A percentile compares a stretch with the other conserved stretches of the same genome.
phyloP scores from a whole-genome alignment of 2,797 vertebrate genomes.

The Rhadinocentrus ornatus region DNA sequence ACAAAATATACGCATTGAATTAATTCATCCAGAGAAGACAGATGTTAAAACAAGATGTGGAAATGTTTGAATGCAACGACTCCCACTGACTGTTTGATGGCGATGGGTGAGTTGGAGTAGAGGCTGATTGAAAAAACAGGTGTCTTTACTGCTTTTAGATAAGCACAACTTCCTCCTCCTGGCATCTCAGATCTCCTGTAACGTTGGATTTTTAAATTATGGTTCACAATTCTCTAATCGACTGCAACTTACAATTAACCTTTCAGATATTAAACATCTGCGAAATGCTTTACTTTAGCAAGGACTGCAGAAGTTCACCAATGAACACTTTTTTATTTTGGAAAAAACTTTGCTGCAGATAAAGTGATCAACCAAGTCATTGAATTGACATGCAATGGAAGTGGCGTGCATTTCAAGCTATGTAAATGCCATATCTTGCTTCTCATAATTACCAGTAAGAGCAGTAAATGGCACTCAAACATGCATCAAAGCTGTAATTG shows the following conservation, averaged over 20 bases:
- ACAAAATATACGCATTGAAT: slow-evolving; percentile 27
- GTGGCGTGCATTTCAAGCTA: too few species aligned
- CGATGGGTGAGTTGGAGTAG: background rate
- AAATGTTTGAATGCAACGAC: background rate
- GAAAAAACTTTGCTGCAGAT: too few species aligned
- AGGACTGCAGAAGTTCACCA: background rate
- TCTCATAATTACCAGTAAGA: too few species aligned
- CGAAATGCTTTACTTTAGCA: background rate
- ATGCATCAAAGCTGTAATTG: too few species aligned
- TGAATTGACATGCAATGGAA: too few species aligned
- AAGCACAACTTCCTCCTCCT: background rate
- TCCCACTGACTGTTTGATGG: slow-evolving; percentile 24
- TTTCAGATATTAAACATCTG: background rate
- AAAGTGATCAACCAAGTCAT: too few species aligned
- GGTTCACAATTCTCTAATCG: background rate
- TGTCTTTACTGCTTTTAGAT: slow-evolving; percentile 6
- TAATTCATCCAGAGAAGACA: slow-evolving; percentile 2
- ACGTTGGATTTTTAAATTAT: background rate
- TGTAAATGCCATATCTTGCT: too few species aligned
- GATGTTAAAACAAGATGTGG: slow-evolving; percentile 4
- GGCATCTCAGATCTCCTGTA: background rate
- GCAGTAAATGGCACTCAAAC: too few species aligned
- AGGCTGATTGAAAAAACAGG: slow-evolving; percentile 46
- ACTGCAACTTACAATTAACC: background rate
- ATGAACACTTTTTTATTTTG: too few species aligned